Evolutionary conservation across 2,113 vertebrate species (phyloP).

Genomic region (Tympanuchus pallidicinctus): DNA sequence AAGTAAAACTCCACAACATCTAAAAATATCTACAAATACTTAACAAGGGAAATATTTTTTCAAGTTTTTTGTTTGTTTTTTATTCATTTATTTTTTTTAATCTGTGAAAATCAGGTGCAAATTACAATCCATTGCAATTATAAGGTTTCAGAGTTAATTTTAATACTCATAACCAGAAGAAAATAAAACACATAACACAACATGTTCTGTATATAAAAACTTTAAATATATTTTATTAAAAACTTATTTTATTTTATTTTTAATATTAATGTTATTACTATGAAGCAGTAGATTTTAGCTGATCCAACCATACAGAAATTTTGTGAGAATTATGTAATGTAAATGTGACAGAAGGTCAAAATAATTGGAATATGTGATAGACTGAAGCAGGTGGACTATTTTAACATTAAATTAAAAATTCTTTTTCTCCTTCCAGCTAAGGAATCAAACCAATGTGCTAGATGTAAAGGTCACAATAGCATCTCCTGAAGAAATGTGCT

Average conservation of each 20-base stretch:
- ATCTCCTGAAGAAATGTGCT: not conserved
- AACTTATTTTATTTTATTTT: not conserved
- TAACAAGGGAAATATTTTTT: not conserved
- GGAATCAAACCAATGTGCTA: not conserved
- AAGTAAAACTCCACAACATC: fast-evolving
- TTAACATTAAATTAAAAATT: not conserved
- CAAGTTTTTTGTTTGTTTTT: not conserved
- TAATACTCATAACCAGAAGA: not conserved
- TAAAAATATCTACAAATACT: not conserved
- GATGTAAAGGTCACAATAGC: not conserved
- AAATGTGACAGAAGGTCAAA: not conserved
- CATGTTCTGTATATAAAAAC: not conserved
- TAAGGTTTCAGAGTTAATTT: not conserved
- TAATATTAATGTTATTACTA: not conserved
- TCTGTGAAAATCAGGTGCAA: not conserved
- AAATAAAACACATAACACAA: not conserved
- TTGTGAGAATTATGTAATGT: not conserved
- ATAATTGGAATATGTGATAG: not conserved
- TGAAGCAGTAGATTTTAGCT: not conserved
- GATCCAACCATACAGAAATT: not conserved
- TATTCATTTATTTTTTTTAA: not conserved
- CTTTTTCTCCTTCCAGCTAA: not conserved
- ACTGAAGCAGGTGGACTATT: not conserved
- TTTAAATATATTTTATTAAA: not conserved
- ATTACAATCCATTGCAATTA: not conserved